Evolutionary conservation across 2,113 vertebrate genomes (phyloP), one percentile per base, ranked within the genome.

Genomic region (Elaphurus davidianus): DNA sequence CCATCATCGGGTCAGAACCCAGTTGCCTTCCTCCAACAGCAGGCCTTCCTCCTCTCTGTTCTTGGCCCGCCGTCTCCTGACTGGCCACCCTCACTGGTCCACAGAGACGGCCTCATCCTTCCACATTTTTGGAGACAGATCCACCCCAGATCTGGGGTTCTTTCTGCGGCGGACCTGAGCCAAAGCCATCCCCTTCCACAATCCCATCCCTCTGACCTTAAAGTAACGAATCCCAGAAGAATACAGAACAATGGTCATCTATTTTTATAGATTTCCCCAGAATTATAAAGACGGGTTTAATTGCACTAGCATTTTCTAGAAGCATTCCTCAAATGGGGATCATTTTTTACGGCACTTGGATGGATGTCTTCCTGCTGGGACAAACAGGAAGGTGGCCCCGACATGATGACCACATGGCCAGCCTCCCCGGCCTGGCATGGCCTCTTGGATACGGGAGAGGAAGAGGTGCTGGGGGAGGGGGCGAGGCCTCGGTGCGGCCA

Each of bases 1-100:
- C 5, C 19, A 1, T 1, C 7, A 2, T 14, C 6, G 2, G 76
- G 36, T 19, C 52, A 3, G 47, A 45, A 7, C n/a, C 79, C n/a
- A 2, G 5, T 1, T 5, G 1, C 50, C 9, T 25, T 5, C 0
- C 64, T 3, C 30, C 13, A 11, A 0, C 54, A 2, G 5, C 30
- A 19, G 3, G 1, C 43, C 14, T 5, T 28, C 54, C 30, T 30
- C 14, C 25, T 21, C 60, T 23, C 9, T 12, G 7, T 2, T 3
- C 59, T 6, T 1, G 11, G 54, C 79, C 86, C 7, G 1, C 4
- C 3, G 52, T 36, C 45, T 78, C 60, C n/a, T 13, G 92, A 9
- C 2, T 5, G 71, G 54, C 59, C 4, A 52, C n/a, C 25, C 17
- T 19, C 12, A 13, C 40, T 45, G 40, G 30, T 1, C 4, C 10